phyloP scores from a whole-genome alignment of 2,113 vertebrate species.

The Cyanistes caeruleus region DNA sequence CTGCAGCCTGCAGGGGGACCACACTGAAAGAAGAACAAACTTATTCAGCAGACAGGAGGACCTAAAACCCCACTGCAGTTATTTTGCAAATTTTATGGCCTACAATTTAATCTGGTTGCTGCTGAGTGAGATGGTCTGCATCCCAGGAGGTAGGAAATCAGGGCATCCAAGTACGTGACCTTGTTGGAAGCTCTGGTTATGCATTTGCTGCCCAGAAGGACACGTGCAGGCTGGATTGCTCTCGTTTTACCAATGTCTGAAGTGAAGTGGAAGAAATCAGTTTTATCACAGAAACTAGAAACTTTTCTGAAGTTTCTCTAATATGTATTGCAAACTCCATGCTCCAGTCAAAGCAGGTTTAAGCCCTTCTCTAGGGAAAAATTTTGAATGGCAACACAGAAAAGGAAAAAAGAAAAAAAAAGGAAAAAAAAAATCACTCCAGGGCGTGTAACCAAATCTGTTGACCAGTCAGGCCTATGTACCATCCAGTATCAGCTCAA shows the following conservation, averaged over 20 bases:
- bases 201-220: not conserved
- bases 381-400: not conserved
- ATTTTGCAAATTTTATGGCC: not conserved
- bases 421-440: not conserved
- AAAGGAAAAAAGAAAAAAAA: no score
- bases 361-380: not conserved
- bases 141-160: conserved; percentile 10
- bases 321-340: not conserved
- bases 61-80: not conserved
- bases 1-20: not conserved
- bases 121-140: not conserved
- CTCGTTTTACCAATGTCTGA: not conserved
- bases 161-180: conserved; percentile 23
- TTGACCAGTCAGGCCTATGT: not conserved
- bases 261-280: not conserved
- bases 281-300: not conserved
- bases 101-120: not conserved
- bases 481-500: not conserved
- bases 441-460: not conserved
- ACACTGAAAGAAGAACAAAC: not conserved
- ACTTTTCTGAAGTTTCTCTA: not conserved
- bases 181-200: not conserved
- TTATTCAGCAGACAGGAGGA: not conserved
- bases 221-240: accelerated
- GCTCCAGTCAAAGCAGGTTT: not conserved